Base-by-base conservation (phyloP, 2,888 invertebrate genomes). In the Pediacus dermestoides region DNA sequence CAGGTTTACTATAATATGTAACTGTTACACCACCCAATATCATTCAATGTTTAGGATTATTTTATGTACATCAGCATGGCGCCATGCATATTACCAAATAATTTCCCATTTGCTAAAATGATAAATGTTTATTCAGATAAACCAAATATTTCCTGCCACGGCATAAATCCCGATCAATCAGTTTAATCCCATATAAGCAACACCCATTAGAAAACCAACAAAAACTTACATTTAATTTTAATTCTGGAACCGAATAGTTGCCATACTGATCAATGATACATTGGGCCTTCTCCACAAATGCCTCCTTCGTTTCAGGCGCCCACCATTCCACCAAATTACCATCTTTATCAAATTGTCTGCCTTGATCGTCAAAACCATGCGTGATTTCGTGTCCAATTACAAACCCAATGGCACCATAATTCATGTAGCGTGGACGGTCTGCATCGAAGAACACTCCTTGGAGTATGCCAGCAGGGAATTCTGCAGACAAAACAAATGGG, bases 311-410 rank as follows among this genome's bases (percentile, higher is more conserved):
- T 46, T 76, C 74, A 32, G 83, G 76, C 48, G 85, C 82, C 93
- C 94, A 95, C 95, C 95, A 95, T 60, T 93, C 89, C 1, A 86
- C 80, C 46, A 94, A 72, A 68, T 94, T 93, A 8, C 95, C 95
- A 46, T 88, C 78, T 49, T 88, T 84, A 68, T 95, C 92, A 61
- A 91, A 95, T 72, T 92, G 90, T 31, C 93, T 81, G 34, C 95
- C 92, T 75, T 86, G 85, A 61, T 88, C 87, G 61, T 89, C 89
- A 58, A 90, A 91, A 6, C 89, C 89, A 61, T 92, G 92, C 0
- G 90, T 91, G 34, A 93, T 90, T 73, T 92, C 92, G 63, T 92
- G 92, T 0, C 91, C 91, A 58, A 92, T 91, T 2, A 92, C 88
- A 58, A 87, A 89, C 2, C 92, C 92, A 46, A 93, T 91, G 2